Base-by-base conservation (phyloP, 2,888 invertebrate genomes). In the Hemaris fuciformis region DNA sequence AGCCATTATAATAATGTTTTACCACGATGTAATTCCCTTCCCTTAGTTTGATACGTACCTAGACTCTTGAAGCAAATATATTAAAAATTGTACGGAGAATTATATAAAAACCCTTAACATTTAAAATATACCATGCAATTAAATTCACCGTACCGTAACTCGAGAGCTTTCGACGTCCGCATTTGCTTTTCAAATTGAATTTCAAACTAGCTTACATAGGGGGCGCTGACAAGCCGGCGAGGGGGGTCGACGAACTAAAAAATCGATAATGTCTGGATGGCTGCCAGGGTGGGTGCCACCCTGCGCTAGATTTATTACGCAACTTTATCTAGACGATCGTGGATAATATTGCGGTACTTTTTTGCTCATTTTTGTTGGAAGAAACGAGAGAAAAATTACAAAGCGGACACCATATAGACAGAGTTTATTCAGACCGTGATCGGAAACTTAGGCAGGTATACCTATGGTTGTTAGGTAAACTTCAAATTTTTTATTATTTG, bases 221-320 rank as follows among this genome's bases (percentile, higher is more conserved):
- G 48, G 18, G 3, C 13, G 18, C 25, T 27, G n/a, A n/a, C n/a
- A 25, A 53, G 31, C 18, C 22, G 15, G n/a, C n/a, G 18, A n/a
- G 13, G 25, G 10, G 73, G 53, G 53, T 53, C 53, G 31, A 53
- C 31, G 53, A 53, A 53, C 53, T 53, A 31, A 53, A 53, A 53
- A 53, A 81, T 81, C 81, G 75, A 81, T 81, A 79, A 72, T 67
- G 76, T 76, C 80, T 80, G 76, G 71, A 67, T 63, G 62, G 46
- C 61, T 48, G 71, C 68, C 66, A 70, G 70, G 64, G 62, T 57
- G 66, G 59, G 56, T 68, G 23, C 46, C 65, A 42, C 61, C 4
- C 27, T n/a, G 23, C 18, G 8, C 7, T 43, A 27, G 23, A 18
- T 53, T 43, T 45, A 22, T 45, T 53, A 20, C 53, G 31, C 31